Evolutionary conservation across 2,888 invertebrate species (phyloP), one percentile per base, ranked within the genome.

Genomic region (Heliothis peltigera): DNA sequence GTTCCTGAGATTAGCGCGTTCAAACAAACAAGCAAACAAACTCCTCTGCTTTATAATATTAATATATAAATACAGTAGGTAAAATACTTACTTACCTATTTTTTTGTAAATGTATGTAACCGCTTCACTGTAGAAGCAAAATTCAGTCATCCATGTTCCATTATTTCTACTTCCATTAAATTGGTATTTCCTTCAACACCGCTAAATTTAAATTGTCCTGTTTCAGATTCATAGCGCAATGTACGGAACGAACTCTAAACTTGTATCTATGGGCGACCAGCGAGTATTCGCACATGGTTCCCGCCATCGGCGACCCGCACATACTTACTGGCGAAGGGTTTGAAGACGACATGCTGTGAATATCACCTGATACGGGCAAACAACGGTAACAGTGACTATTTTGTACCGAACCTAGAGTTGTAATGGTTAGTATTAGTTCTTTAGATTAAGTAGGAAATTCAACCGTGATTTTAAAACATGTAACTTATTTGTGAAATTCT

Each of bases 231-330:
- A 98, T 99, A 81, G 99, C 98, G 0, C 97, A 98, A 82, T 98
- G 98, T 85, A 98, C 99, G 0, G 98, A 98, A 85, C 96, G 97
- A 78, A 98, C 98, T 0, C 89, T 99, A 32, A 98, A 98, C 90
- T 95, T 98, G 53, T 98, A 98, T 88, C 91, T 98, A 10, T 97
- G 97, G 97, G 97, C 98, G 0, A 97, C 97, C 0, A 96, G 96
- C 78, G 97, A 97, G 86, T 96, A 96, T 84, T 96, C 96, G 0
- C 96, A 96, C 84, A 96, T 96, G 91, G 96, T 97, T 65, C 97
- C 97, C 0, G 96, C 97, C 70, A 95, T 97, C n/a, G 96, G 93
- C 0, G 90, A 95, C 64, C 93, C 94, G 0, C 89, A 89, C 76
- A 93, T 95, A 56, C 89, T 95, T 10, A 90, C 91, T 0, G 92